Evolutionary conservation across 2,113 vertebrate species (phyloP).

Genomic region (Platysternon megacephalum): DNA sequence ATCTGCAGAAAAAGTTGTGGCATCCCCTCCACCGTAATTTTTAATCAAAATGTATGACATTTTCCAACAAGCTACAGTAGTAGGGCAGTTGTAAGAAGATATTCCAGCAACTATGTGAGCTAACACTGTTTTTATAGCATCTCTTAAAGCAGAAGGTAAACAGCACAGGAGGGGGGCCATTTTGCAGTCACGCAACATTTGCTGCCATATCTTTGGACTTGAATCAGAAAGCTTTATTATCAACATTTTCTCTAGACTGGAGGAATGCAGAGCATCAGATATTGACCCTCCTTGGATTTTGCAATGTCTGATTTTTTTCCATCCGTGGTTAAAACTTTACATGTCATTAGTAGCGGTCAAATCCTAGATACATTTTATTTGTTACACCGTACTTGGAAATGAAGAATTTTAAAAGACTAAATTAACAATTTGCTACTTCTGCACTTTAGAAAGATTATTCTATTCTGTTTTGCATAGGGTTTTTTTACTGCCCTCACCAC

Average conservation of each 20-base stretch:
- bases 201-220: slow-evolving; percentile 1
- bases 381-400: background rate
- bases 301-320: background rate
- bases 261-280: background rate
- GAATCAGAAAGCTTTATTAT: slow-evolving; percentile 27
- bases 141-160: background rate
- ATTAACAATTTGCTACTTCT: background rate
- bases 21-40: background rate
- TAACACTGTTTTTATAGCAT: background rate
- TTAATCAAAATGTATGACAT: background rate
- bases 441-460: background rate
- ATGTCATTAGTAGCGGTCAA: background rate
- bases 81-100: background rate
- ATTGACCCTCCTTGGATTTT: background rate
- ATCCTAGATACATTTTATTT: background rate
- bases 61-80: background rate
- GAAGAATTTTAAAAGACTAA: background rate
- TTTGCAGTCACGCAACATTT: background rate
- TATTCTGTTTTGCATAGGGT: background rate
- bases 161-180: fast-evolving
- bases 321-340: background rate
- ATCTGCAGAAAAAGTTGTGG: background rate
- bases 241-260: background rate
- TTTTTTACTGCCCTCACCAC: background rate
- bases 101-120: background rate